phyloP scores from a whole-genome alignment of 2,113 vertebrate species.

The Tiliqua scincoides region DNA sequence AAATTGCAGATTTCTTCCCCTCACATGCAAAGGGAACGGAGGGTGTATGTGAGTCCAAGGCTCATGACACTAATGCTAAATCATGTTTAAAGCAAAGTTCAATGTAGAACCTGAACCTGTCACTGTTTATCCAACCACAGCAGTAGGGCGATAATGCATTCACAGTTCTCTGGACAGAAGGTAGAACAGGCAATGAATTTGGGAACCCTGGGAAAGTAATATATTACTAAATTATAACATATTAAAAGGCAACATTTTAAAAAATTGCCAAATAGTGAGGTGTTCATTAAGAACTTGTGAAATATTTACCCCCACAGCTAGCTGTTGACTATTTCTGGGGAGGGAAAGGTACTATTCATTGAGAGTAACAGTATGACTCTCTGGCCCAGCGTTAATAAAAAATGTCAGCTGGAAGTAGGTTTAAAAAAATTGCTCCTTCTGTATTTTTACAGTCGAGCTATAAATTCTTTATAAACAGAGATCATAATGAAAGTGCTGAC shows the following conservation, averaged over 20 bases:
- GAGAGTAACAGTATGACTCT: neutral
- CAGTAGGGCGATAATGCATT: neutral
- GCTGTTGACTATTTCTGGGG: neutral
- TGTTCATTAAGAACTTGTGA: neutral
- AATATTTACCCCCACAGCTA: neutral
- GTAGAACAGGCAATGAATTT: neutral
- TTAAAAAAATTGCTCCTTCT: slow-evolving; percentile 20
- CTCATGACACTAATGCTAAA: too few species aligned
- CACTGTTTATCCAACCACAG: neutral
- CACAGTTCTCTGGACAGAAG: neutral
- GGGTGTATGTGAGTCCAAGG: too few species aligned
- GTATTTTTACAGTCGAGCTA: slow-evolving; percentile 52
- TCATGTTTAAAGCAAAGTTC: too few species aligned
- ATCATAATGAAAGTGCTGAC: slow-evolving; percentile 36
- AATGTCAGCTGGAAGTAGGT: slow-evolving; percentile 6
- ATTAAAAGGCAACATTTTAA: slow-evolving; percentile 15
- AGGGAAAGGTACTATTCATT: neutral
- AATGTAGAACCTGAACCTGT: too few species aligned
- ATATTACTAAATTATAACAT: neutral
- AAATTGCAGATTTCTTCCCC: too few species aligned
- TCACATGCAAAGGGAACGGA: too few species aligned
- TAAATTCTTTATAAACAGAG: slow-evolving; percentile 48
- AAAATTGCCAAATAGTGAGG: neutral
- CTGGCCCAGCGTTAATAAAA: slow-evolving; percentile 36
- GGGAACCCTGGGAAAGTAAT: neutral